phyloP scores from a whole-genome alignment of 2,113 vertebrate genomes.

The Megatriorchis doriae region DNA sequence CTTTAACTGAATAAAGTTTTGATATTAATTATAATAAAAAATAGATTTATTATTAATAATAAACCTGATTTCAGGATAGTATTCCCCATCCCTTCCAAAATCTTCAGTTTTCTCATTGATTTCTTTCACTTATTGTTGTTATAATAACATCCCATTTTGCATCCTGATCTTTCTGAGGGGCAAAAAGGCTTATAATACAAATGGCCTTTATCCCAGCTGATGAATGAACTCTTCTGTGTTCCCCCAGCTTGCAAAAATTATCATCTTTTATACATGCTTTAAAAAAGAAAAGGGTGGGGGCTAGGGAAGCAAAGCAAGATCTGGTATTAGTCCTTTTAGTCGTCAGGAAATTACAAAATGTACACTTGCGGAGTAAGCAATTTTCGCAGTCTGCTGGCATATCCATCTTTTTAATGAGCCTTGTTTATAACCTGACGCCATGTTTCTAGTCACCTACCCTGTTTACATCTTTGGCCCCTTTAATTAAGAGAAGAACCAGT shows the following conservation, averaged over 20 bases:
- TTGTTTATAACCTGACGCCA: constrained; percentile 86
- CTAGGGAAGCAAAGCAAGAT: constrained; percentile 58
- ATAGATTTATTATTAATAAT: background rate
- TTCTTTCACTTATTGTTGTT: background rate
- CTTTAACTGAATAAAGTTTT: background rate
- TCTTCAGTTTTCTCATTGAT: background rate
- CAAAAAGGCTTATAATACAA: constrained; percentile 35
- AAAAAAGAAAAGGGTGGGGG: constrained; percentile 61
- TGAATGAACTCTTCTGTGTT: constrained; percentile 68
- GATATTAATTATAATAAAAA: background rate
- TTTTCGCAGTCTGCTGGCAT: constrained; percentile 79
- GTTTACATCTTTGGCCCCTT: constrained; percentile 88
- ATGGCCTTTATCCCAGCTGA: constrained; percentile 67
- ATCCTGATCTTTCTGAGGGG: background rate
- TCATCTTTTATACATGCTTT: constrained; percentile 78
- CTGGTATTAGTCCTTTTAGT: constrained; percentile 81
- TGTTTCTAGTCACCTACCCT: constrained; percentile 81
- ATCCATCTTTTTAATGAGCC: constrained; percentile 92
- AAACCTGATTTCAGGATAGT: background rate
- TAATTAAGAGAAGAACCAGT: constrained; percentile 89
- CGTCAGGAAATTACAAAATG: constrained; percentile 85
- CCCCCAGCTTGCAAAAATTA: constrained; percentile 75
- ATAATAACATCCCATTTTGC: constrained; percentile 1
- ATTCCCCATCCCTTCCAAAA: background rate
- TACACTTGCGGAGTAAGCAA: constrained; percentile 84